Evolutionary conservation across 1,140 invertebrate genomes (phyloP).

Genomic region (Brachionus rubens): DNA sequence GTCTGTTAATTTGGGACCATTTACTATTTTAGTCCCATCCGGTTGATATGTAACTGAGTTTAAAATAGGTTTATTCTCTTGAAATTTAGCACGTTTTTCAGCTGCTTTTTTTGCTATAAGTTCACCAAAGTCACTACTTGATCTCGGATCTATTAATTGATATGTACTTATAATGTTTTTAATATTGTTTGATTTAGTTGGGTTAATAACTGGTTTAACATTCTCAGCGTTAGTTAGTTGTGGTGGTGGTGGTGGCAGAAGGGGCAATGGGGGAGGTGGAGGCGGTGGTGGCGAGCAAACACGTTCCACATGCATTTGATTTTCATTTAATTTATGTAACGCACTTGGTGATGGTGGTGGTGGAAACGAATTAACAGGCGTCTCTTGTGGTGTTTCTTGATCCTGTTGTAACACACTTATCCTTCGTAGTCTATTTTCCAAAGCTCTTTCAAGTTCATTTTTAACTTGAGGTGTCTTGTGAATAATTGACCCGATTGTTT

Average conservation of each 20-base stretch:
- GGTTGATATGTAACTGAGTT: slow-evolving; percentile 33
- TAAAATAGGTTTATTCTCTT: slow-evolving; percentile 30
- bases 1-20: background rate
- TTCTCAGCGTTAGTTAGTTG: background rate
- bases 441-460: slow-evolving; percentile 12
- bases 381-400: background rate
- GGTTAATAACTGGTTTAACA: background rate
- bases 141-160: slow-evolving; percentile 24
- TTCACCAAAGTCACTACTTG: slow-evolving; percentile 22
- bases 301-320: background rate
- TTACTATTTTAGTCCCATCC: slow-evolving; percentile 19
- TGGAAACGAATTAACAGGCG: slow-evolving; percentile 3
- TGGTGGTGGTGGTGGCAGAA: background rate
- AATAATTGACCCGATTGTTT: background rate
- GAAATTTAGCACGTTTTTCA: slow-evolving; percentile 43
- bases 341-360: slow-evolving; percentile 9
- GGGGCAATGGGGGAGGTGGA: too few relatives aligned
- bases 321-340: background rate
- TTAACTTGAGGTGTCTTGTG: background rate
- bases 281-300: slow-evolving; percentile 4
- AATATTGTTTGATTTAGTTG: background rate
- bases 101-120: slow-evolving; percentile 43
- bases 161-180: slow-evolving; percentile 1
- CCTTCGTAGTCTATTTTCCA: slow-evolving; percentile 1
- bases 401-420: slow-evolving; percentile 15